Conservation (phyloP, 2,113 vertebrate species). For the Argyrosomus japonicus region DNA sequence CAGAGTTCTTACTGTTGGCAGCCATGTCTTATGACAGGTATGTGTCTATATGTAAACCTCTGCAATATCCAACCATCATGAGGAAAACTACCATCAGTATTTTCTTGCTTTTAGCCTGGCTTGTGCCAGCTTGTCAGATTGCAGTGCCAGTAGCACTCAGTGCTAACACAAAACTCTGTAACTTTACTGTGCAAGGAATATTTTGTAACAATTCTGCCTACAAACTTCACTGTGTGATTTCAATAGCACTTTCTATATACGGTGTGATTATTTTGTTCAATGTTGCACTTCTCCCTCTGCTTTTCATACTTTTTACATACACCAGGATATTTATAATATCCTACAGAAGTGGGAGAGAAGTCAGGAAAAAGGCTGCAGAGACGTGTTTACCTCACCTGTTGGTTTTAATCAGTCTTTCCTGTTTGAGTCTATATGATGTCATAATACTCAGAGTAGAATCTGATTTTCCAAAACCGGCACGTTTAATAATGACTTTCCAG, state of each 20-base stretch:
- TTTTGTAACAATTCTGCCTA: conserved; percentile 36
- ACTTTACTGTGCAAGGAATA: conserved; percentile 10
- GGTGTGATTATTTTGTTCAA: not conserved
- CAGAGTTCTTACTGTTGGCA: no score
- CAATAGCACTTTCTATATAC: not conserved
- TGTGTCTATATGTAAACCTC: no score
- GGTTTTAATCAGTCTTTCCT: conserved; percentile 25
- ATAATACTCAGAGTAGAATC: not conserved
- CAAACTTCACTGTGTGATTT: conserved; percentile 23
- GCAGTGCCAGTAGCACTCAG: fast-evolving
- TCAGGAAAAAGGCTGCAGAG: conserved; percentile 49
- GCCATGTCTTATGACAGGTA: no score
- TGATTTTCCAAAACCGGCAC: not conserved
- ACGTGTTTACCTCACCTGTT: conserved; percentile 51
- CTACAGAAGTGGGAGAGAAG: not conserved
- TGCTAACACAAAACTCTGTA: conserved; percentile 5
- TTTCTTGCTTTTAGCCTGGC: no score
- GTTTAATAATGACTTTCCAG: no score
- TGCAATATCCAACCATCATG: no score
- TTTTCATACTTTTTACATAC: conserved; percentile 58
- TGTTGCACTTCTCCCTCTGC: not conserved
- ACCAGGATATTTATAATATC: conserved; percentile 30
- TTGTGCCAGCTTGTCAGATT: not conserved
- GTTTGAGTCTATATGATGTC: conserved; percentile 15
- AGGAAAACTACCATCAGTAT: no score